A percentile compares a stretch with the other conserved stretches of the same genome.
Evolutionary conservation across 1,140 invertebrate species (phyloP).

Genomic region (Hormaphis cornu): DNA sequence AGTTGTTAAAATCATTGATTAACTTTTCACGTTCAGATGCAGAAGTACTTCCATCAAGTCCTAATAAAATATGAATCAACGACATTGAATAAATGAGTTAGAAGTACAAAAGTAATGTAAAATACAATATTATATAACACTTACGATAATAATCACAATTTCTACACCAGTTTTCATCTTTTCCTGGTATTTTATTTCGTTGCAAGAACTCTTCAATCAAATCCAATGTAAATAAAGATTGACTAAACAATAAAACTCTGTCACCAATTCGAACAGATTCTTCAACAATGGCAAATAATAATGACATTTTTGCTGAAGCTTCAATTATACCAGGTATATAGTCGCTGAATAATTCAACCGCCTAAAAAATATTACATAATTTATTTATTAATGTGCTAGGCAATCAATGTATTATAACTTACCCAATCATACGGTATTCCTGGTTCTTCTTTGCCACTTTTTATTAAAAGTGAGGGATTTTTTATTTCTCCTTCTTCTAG

Average conservation of each 20-base stretch:
- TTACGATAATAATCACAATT: slow-evolving; percentile 87
- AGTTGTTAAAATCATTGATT: slow-evolving; percentile 94
- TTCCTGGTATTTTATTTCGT: slow-evolving; percentile 62
- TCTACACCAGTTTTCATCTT: slow-evolving; percentile 65
- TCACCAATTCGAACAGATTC: slow-evolving; percentile 80
- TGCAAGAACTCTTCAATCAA: slow-evolving; percentile 93
- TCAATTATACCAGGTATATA: slow-evolving; percentile 83
- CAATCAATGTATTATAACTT: slow-evolving; percentile 34
- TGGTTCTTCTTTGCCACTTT: slow-evolving; percentile 54
- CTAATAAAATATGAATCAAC: too few relatives aligned
- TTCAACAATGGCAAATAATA: slow-evolving; percentile 86
- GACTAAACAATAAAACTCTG: slow-evolving; percentile 91
- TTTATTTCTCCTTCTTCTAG: slow-evolving; percentile 17
- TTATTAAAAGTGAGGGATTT: slow-evolving; percentile 22
- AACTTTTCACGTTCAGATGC: slow-evolving; percentile 89
- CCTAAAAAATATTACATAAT: slow-evolving; percentile 47
- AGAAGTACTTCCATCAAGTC: slow-evolving; percentile 89
- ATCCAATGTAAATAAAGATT: slow-evolving; percentile 90
- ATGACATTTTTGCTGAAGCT: slow-evolving; percentile 89
- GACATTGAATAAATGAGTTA: not conserved
- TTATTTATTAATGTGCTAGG: not conserved
- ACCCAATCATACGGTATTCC: slow-evolving; percentile 76
- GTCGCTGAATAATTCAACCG: slow-evolving; percentile 71
- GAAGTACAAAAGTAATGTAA: not conserved
- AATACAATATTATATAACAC: slow-evolving; percentile 41